Base-by-base conservation (phyloP, 2,888 invertebrate genomes). In the Ochropleura plecta region DNA sequence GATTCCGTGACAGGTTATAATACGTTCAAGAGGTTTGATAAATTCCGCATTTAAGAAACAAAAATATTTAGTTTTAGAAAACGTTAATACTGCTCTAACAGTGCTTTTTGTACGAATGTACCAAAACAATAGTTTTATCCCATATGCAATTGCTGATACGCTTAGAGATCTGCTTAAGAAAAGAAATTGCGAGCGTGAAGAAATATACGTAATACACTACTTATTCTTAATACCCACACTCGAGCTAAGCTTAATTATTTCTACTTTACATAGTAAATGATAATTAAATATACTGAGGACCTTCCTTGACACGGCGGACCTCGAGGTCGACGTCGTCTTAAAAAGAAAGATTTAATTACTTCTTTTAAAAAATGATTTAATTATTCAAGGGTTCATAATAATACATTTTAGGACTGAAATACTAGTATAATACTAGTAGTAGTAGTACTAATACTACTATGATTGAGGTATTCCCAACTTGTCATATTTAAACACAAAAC, bases 121-220 rank as follows among this genome's bases (percentile, higher is more conserved):
- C 42, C 16, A 77, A 55, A 55, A 44, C 18, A 44, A 46, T 44
- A n/a, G 62, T 49, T 62, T 6, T 16, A 48, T 14, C 14, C 7
- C 53, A 9, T 0, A 48, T 40, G 40, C 10, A 67, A 40, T 42
- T 60, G 18, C 18, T 60, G 18, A 42, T 8, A 7, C 40, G 57
- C 75, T 65, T 76, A 84, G 67, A 82, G 82, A 81, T 81, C 77
- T 72, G 85, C 78, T 65, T 60, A 49, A 20, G 16, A 53, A 68
- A 68, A 63, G 42, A 49, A 59, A 67, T 68, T 53, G 85, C 85
- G 73, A 77, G 85, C 82, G 48, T 76, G 72, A 82, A 82, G 65
- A 70, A 16, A 49, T 63, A 62, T 62, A 71, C 9, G 53, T 53
- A 70, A 51, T n/a, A 60, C 40, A 48, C 46, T 70, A 73, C 0